phyloP scores from a whole-genome alignment of 2,888 invertebrate genomes.

The Calephelis perditalis region DNA sequence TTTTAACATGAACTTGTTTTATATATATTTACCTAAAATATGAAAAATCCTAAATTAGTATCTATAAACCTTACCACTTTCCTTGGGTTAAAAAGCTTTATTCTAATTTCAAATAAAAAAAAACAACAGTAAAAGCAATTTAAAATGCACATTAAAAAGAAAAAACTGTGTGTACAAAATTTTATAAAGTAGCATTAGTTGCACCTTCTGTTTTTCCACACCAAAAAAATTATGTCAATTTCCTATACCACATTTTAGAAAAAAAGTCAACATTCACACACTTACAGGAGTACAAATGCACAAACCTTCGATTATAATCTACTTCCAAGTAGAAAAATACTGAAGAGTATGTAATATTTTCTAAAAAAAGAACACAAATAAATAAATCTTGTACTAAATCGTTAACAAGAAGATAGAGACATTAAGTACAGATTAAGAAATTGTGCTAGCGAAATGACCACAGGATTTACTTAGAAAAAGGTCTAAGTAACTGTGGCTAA shows the following conservation, averaged over 20 bases:
- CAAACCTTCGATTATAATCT: constrained; percentile 1
- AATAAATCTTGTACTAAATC: constrained; percentile 10
- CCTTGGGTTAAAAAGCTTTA: no score
- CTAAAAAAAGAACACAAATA: neutral
- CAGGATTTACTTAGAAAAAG: constrained; percentile 54
- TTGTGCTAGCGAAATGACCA: constrained; percentile 63
- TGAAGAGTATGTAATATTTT: neutral
- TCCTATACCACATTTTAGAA: neutral
- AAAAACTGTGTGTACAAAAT: no score
- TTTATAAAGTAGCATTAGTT: no score
- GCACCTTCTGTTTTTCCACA: no score
- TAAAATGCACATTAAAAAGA: no score
- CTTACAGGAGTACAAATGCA: constrained; percentile 1
- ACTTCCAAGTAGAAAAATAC: neutral
- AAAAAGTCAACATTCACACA: neutral
- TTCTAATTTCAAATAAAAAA: no score
- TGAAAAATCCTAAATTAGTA: no score
- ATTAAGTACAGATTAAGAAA: constrained; percentile 50
- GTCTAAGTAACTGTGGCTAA: constrained; percentile 51
- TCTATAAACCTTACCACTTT: no score
- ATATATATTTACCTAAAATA: no score
- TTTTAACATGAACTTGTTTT: no score
- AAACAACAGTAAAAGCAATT: no score
- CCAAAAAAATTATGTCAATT: no score
- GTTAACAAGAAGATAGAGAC: neutral